Percentiles rank a stretch among this genome's conserved stretches.
phyloP scores from a whole-genome alignment of 2,888 invertebrate genomes.

The Axea sp. region DNA sequence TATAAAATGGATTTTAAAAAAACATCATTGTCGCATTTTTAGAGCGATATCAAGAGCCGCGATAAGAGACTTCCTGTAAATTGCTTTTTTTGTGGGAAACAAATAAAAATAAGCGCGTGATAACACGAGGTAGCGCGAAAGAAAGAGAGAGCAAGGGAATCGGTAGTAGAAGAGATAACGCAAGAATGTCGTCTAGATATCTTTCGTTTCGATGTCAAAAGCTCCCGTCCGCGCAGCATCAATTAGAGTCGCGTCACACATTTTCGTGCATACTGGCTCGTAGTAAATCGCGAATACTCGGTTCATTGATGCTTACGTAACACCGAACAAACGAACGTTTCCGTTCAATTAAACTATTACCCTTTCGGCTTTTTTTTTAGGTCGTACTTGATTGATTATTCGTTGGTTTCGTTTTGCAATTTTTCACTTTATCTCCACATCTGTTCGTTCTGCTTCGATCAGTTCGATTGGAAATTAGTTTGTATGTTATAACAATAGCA shows the following conservation, averaged over 20 bases:
- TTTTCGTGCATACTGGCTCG: conserved; percentile 34
- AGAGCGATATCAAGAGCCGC: not conserved
- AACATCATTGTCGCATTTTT: not conserved
- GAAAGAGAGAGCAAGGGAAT: not conserved
- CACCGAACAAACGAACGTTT: conserved; percentile 27
- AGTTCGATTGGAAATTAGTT: no score
- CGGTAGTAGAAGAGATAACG: conserved; percentile 22
- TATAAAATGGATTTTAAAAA: no score
- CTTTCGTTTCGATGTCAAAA: conserved; percentile 35
- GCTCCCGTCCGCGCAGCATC: not conserved
- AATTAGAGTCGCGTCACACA: conserved; percentile 40
- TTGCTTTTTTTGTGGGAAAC: not conserved
- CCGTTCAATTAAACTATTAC: conserved; percentile 35
- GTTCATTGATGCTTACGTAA: conserved; percentile 52
- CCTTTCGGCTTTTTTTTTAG: conserved; percentile 8
- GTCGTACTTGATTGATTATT: conserved; percentile 6
- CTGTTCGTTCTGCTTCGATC: no score
- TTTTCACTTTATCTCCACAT: not conserved
- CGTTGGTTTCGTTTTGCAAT: not conserved
- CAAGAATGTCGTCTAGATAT: conserved; percentile 48
- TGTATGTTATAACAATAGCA: no score
- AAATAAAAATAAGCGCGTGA: conserved; percentile 4
- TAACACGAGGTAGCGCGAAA: not conserved
- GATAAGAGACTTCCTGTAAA: conserved; percentile 5
- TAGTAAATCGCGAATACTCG: conserved; percentile 36